Percentiles rank a stretch among this genome's conserved stretches.
Evolutionary conservation across 2,797 vertebrate genomes (phyloP).

Genomic region (Calcarius lapponicus): DNA sequence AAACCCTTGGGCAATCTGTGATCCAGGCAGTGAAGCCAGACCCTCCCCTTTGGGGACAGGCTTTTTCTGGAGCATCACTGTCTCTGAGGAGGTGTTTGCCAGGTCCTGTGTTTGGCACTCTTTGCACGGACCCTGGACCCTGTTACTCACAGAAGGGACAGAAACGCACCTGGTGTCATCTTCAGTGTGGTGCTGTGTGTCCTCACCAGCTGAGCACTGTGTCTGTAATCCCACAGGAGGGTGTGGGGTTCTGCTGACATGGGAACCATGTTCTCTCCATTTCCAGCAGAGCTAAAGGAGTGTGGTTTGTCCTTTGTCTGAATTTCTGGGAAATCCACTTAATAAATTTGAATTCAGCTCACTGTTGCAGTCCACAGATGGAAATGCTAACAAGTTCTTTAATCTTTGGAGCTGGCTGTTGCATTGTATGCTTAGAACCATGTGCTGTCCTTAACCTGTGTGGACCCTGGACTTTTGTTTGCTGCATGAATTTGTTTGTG

Average conservation of each 20-base stretch:
- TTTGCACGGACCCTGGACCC: not conserved
- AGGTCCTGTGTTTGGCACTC: not conserved
- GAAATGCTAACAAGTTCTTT: not conserved
- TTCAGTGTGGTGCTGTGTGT: not conserved
- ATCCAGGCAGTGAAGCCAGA: not conserved
- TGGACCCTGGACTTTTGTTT: conserved; percentile 51
- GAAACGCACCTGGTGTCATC: not conserved
- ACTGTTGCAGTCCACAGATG: not conserved
- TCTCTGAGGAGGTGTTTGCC: not conserved
- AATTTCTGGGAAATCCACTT: not conserved
- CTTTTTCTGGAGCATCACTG: not conserved
- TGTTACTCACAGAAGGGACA: not conserved
- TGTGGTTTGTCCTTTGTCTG: not conserved
- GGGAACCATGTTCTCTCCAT: not conserved
- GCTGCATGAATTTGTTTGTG: not conserved
- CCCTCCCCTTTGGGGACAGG: not conserved
- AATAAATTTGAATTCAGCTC: not conserved
- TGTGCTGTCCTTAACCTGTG: conserved; percentile 30
- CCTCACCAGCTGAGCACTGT: not conserved
- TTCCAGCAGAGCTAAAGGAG: not conserved
- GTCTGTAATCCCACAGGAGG: not conserved
- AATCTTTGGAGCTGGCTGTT: not conserved
- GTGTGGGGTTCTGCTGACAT: not conserved
- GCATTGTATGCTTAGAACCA: not conserved
- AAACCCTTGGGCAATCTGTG: not conserved